Conservation (phyloP, 2,888 invertebrate species). For the Tetropium fuscum region DNA sequence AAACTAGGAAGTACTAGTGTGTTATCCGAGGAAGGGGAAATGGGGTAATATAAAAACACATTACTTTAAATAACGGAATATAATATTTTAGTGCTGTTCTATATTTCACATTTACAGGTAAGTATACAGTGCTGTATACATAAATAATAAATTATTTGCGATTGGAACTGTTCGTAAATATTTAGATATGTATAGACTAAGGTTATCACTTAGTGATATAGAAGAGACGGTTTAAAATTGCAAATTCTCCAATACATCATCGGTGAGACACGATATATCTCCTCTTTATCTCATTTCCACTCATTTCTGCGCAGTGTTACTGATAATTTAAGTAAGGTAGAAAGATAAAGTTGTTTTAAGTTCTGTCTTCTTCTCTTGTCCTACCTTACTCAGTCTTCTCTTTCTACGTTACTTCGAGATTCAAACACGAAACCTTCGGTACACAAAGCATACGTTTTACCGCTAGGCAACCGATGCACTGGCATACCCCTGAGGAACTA, state of each 20-base stretch:
- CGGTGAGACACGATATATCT: not conserved
- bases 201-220: conserved; percentile 54
- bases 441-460: too few species aligned
- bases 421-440: too few species aligned
- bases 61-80: conserved; percentile 6
- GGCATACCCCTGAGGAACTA: too few species aligned
- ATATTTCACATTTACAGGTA: conserved; percentile 32
- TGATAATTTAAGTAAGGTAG: too few species aligned
- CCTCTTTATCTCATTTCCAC: not conserved
- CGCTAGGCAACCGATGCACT: too few species aligned
- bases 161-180: conserved; percentile 39
- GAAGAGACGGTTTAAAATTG: not conserved
- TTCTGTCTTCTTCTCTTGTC: too few species aligned
- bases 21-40: too few species aligned
- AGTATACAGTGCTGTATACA: conserved; percentile 37
- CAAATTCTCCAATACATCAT: too few species aligned
- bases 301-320: not conserved
- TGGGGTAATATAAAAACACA: not conserved
- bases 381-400: too few species aligned
- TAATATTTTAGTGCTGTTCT: conserved; percentile 33
- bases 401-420: too few species aligned
- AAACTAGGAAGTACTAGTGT: not conserved
- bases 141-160: conserved; percentile 35
- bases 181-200: conserved; percentile 62
- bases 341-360: too few species aligned